Percentiles rank a stretch among this genome's conserved stretches.
phyloP scores from a whole-genome alignment of 2,888 invertebrate genomes.

The Drosophila atripex region DNA sequence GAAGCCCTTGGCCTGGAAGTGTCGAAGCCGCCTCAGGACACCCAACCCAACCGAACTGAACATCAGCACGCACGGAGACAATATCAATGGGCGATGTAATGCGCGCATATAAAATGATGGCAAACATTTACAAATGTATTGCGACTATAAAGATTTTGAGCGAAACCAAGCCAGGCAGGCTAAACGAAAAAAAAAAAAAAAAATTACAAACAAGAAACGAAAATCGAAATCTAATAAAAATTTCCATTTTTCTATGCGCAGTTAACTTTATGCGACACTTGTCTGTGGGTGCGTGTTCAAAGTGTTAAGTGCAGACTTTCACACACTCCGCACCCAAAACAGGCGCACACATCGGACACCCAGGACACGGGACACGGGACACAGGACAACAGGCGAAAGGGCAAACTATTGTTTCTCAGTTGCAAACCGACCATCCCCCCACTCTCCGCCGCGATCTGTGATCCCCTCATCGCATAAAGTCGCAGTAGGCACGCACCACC shows the following conservation, averaged over 20 bases:
- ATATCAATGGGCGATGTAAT: constrained; percentile 38
- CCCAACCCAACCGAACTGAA: neutral
- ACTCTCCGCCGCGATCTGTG: neutral
- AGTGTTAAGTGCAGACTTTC: constrained; percentile 66
- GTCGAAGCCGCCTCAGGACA: neutral
- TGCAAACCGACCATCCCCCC: constrained; percentile 11
- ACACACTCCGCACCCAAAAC: constrained; percentile 35
- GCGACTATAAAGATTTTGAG: constrained; percentile 67
- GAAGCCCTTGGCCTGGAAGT: constrained; percentile 8
- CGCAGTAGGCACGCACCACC: constrained; percentile 63
- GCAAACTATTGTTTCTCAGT: constrained; percentile 60
- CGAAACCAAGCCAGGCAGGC: constrained; percentile 36
- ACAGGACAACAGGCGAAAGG: constrained; percentile 46
- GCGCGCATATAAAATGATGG: constrained; percentile 53
- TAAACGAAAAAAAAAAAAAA: constrained; percentile 6
- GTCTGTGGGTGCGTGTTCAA: constrained; percentile 71
- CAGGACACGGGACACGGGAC: no score
- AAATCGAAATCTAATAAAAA: constrained; percentile 75
- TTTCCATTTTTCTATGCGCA: constrained; percentile 75
- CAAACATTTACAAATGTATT: constrained; percentile 68
- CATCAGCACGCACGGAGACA: constrained; percentile 26
- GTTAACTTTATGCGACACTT: constrained; percentile 79
- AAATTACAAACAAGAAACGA: constrained; percentile 32
- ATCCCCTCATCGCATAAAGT: constrained; percentile 45
- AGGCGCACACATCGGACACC: constrained; percentile 21